A percentile compares a stretch with the other conserved stretches of the same genome.
phyloP scores from a whole-genome alignment of 37 sponge, comb jelly and placozoan species.

The Chondrilla cf. caribensis region DNA sequence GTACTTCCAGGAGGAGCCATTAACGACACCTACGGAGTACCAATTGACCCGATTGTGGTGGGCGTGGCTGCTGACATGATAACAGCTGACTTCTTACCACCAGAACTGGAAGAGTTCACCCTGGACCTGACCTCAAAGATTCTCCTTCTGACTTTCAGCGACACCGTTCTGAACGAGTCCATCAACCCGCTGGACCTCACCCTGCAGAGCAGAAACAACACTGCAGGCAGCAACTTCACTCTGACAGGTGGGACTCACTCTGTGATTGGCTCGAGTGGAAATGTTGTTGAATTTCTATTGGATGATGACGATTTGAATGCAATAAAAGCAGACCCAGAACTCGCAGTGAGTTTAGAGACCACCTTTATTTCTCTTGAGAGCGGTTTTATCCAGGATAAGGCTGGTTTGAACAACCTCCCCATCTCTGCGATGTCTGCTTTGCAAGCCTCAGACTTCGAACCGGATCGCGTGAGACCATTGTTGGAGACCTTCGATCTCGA shows the following conservation, averaged over 20 bases:
- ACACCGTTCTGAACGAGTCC: conserved; percentile 50
- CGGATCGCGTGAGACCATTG: conserved; percentile 68
- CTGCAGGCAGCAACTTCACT: conserved; percentile 19
- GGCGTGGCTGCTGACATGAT: conserved; percentile 60
- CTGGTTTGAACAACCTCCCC: conserved; percentile 42
- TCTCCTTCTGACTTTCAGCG: conserved; percentile 70
- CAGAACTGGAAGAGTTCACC: conserved; percentile 47
- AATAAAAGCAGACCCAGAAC: conserved; percentile 44
- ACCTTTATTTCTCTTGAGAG: conserved; percentile 48
- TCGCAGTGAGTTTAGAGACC: conserved; percentile 50
- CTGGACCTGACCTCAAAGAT: conserved; percentile 74
- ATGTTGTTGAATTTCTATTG: conserved; percentile 41
- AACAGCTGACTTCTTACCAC: conserved; percentile 75
- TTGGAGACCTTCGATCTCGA: conserved; percentile 43
- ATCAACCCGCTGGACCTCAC: conserved; percentile 44
- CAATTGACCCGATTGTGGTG: conserved; percentile 16
- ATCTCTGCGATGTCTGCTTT: conserved; percentile 35
- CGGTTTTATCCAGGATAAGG: conserved; percentile 54
- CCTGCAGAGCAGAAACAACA: conserved; percentile 39
- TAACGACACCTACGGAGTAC: conserved; percentile 64
- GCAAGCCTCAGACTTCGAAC: conserved; percentile 50
- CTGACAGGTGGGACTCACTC: conserved; percentile 27
- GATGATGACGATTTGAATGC: conserved; percentile 53
- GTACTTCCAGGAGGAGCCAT: conserved; percentile 53
- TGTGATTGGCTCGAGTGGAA: neutral